phyloP scores from a whole-genome alignment of 2,888 invertebrate species.

The Eledona agricola region DNA sequence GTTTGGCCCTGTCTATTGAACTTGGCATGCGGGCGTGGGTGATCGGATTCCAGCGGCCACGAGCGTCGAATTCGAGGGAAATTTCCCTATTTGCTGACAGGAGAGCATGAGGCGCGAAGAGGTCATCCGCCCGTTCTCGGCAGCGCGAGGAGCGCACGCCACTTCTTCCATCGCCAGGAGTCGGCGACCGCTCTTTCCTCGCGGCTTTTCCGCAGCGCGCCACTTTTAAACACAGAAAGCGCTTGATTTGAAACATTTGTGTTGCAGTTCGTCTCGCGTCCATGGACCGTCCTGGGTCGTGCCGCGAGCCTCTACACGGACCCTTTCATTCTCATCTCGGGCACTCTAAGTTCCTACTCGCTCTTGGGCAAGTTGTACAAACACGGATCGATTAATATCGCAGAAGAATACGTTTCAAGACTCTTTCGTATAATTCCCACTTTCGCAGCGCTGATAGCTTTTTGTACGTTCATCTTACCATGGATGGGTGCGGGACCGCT shows the following conservation, averaged over 20 bases:
- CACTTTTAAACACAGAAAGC: too few relatives aligned
- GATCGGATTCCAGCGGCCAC: constrained; percentile 36
- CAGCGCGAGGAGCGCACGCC: constrained; percentile 3
- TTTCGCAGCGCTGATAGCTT: constrained; percentile 70
- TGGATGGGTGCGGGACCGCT: constrained; percentile 71
- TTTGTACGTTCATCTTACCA: constrained; percentile 74
- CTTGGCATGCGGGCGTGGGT: constrained; percentile 30
- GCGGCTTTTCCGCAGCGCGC: too few relatives aligned
- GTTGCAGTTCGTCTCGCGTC: constrained; percentile 67
- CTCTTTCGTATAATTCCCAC: constrained; percentile 72
- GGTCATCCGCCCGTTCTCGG: constrained; percentile 3
- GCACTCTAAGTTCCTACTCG: constrained; percentile 72
- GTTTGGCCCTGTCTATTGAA: constrained; percentile 19
- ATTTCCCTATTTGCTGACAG: constrained; percentile 50
- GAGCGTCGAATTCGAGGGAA: constrained; percentile 51
- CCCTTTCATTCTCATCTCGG: constrained; percentile 76
- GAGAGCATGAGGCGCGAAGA: constrained; percentile 34
- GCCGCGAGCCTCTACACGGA: constrained; percentile 77
- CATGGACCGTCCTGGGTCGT: constrained; percentile 74
- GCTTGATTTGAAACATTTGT: too few relatives aligned
- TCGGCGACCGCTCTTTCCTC: too few relatives aligned
- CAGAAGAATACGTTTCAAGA: constrained; percentile 70
- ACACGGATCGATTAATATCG: constrained; percentile 66
- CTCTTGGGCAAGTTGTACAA: constrained; percentile 68
- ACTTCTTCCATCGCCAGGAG: constrained; percentile 17